Percentiles rank a stretch among this genome's conserved stretches.
phyloP scores from a whole-genome alignment of 2,797 vertebrate species.

The Oreochromis grahami region DNA sequence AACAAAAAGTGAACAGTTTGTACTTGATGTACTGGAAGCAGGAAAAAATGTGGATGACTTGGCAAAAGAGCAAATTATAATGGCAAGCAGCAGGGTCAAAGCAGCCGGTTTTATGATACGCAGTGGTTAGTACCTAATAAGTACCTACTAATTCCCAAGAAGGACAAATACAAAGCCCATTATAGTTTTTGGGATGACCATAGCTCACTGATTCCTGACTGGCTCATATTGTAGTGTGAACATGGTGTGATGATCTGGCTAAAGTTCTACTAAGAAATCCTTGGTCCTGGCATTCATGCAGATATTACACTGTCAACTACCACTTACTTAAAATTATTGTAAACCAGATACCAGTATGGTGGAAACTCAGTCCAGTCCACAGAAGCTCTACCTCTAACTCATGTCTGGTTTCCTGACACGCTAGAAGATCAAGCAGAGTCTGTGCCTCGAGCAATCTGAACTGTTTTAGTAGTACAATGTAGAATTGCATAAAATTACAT shows the following conservation, averaged over 20 bases:
- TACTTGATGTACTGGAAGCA: not conserved
- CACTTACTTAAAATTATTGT: not conserved
- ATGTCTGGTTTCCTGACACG: not conserved
- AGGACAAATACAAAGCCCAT: not conserved
- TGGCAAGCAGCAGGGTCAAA: not conserved
- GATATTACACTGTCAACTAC: not conserved
- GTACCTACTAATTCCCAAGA: not conserved
- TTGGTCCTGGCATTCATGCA: not conserved
- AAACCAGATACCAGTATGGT: not conserved
- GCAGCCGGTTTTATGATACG: rapidly evolving
- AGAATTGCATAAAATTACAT: not conserved
- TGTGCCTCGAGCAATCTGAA: not conserved
- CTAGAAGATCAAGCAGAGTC: not conserved
- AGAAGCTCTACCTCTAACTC: not conserved
- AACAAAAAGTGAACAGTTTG: not conserved
- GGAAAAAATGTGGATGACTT: not conserved
- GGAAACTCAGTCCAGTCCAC: not conserved
- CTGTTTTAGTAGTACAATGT: not conserved
- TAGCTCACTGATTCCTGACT: not conserved
- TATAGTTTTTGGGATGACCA: not conserved
- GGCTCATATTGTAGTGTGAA: not conserved
- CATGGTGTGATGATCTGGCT: not conserved
- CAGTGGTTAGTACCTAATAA: not conserved
- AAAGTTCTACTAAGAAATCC: not conserved
- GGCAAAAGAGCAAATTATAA: not conserved